Base-by-base conservation (phyloP, 2,888 invertebrate species). In the Auanema sp. region DNA sequence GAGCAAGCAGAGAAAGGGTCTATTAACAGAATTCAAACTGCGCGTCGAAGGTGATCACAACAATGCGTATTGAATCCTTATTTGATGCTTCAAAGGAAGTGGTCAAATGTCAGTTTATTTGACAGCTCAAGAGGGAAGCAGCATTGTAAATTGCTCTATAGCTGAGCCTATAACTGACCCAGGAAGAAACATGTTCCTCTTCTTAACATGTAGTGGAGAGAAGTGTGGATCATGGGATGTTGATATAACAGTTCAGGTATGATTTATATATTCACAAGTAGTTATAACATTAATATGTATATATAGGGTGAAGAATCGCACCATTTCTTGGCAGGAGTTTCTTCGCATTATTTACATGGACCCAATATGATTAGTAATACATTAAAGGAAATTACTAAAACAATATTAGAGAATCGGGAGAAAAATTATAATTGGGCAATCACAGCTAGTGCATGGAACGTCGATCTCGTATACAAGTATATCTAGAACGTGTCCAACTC, bases 401-500 rank as follows among this genome's bases (percentile, higher is more conserved):
- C 61, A 18, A 71, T 76, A n/a, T 47, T 62, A n/a, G 24, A 47
- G 40, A 41, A 60, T 44, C 60, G 66, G 25, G 55, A 60, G 43
- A 54, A 59, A 33, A 50, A 54, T 16, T 56, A 60, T 18, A 12
- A 60, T 40, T 77, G 77, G 77, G 71, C 75, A 4, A 72, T 75
- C 14, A 77, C 75, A 8, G 71, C 75, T 14, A 71, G 69, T 51
- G 67, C 71, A 11, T 77, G 77, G 77, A 72, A 72, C 57, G 74
- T 72, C 23, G 73, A 77, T 66, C 64, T 75, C 44, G 52, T 77
- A 54, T 73, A 72, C 43, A 64, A 66, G 52, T 73, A 72, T 41
- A 65, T 71, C 25, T 72, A 58, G 25, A 8, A 33, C 33, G 33
- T 33, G 8, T 33, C 33, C 33, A 33, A 33, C 33, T 33, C 4